Base-by-base conservation (phyloP, 2,113 vertebrate genomes). In the Columba livia region DNA sequence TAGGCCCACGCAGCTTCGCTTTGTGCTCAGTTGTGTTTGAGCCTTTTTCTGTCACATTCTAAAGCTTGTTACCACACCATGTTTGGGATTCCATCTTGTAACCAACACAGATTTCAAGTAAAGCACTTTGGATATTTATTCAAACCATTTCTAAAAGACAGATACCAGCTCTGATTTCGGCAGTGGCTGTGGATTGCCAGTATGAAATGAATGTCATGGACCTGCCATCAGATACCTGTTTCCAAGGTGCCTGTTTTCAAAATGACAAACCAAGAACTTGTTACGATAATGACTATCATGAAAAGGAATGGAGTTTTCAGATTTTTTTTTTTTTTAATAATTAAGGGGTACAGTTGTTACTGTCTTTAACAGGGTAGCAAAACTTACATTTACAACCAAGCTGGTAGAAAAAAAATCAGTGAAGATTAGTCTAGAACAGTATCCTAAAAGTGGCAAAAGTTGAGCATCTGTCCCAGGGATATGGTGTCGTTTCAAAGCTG, bases 1-100 rank as follows among this genome's bases (percentile, higher is more conserved):
- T 56, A 53, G 64, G 25, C 28, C 14, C 0, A 0, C 17, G 25
- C 29, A 44, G 12, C 10, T 89, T 67, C 0, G 0, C 13, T 10
- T 36, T 85, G 10, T 40, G 14, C 51, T 44, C 20, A 34, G 36
- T 31, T 60, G 20, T n/a, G 24, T 78, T 15, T 31, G 36, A 64
- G 24, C 42, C 32, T 70, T 44, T 79, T 66, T 58, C 54, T 56
- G 34, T 64, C 42, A 38, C 32, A 20, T 36, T 57, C 40, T 36
- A 31, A 54, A 61, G 75, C 12, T 69, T 57, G 17, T 75, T 75
- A 34, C 8, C 31, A 62, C 24, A 36, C 53, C 6, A 4, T 9
- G 3, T 60, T 72, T 67, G 20, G 20, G 20, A 75, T 54, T 32
- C n/a, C 67, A 6, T 73, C 36, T 61, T 73, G 40, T 62, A 38